phyloP scores from a whole-genome alignment of 1,140 invertebrate genomes.

The Gonatopus flavifemur region DNA sequence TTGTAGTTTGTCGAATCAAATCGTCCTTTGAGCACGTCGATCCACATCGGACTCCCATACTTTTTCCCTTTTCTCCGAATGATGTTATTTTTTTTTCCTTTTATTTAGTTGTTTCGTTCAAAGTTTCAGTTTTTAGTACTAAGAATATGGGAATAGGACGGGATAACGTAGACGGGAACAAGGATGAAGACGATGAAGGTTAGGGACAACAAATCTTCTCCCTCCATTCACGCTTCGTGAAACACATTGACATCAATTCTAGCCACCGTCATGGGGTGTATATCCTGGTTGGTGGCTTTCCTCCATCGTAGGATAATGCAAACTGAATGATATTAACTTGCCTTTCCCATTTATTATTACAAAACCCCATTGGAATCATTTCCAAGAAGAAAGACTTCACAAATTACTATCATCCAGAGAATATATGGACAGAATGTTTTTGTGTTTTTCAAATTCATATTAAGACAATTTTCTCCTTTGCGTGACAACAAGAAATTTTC shows the following conservation, averaged over 20 bases:
- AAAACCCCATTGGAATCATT: slow-evolving; percentile 11
- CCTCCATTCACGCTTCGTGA: slow-evolving; percentile 24
- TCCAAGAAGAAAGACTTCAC: not conserved
- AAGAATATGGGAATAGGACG: no score
- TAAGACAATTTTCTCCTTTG: no score
- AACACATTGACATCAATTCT: slow-evolving; percentile 31
- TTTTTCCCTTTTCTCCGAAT: not conserved
- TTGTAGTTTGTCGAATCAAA: slow-evolving; percentile 15
- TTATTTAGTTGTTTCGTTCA: not conserved
- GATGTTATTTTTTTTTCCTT: not conserved
- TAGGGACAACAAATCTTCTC: no score
- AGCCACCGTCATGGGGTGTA: slow-evolving; percentile 17
- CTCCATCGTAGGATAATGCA: no score
- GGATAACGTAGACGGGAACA: no score
- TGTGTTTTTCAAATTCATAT: no score
- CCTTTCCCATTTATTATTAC: no score
- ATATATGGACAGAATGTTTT: not conserved
- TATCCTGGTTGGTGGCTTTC: no score
- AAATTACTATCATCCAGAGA: not conserved
- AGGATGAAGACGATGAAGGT: no score
- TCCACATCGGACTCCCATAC: slow-evolving; percentile 4
- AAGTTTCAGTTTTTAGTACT: no score
- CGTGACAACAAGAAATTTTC: no score
- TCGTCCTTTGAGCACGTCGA: slow-evolving; percentile 12
- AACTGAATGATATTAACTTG: no score